Evolutionary conservation across 53 echinoderm and acorn worm species (phyloP).

Genomic region (Arbacia lixula): DNA sequence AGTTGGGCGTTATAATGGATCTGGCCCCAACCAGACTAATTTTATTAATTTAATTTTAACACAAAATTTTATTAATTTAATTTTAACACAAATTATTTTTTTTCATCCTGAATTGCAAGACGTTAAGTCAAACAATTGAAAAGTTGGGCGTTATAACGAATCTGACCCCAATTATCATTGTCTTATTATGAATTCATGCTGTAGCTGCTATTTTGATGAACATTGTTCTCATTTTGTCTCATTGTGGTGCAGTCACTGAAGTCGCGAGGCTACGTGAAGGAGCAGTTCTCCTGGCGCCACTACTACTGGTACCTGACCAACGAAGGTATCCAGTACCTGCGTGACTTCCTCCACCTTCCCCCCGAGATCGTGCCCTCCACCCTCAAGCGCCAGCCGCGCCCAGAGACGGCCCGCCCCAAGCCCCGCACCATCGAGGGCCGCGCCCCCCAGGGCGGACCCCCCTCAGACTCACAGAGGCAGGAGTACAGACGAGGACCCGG

Average conservation of each 20-base stretch:
- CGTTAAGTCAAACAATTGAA: too few species aligned
- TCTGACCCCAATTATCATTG: too few species aligned
- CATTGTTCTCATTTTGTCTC: too few species aligned
- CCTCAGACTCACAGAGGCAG: conserved; percentile 84
- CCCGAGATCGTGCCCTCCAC: conserved; percentile 98
- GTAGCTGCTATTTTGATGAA: too few species aligned
- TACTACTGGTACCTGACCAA: conserved; percentile 99
- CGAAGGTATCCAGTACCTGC: conserved; percentile 99
- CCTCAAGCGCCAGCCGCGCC: conserved; percentile 87
- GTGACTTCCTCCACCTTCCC: conserved; percentile 95
- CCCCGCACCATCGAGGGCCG: conserved; percentile 75
- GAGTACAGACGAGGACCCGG: conserved; percentile 92
- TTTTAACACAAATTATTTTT: too few species aligned
- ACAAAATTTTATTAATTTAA: too few species aligned
- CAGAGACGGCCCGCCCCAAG: conserved; percentile 89
- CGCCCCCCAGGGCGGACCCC: conserved; percentile 50
- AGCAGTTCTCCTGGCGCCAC: conserved; percentile 99
- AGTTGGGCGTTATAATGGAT: too few species aligned
- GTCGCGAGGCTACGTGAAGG: conserved; percentile 96
- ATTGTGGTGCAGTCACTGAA: conserved; percentile 94
- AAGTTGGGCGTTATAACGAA: too few species aligned
- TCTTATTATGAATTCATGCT: too few species aligned
- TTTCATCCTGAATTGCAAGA: too few species aligned
- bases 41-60: too few species aligned
- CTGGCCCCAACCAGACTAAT: too few species aligned